Evolutionary conservation across 2,113 vertebrate genomes (phyloP).

Genomic region (Camelus dromedarius): DNA sequence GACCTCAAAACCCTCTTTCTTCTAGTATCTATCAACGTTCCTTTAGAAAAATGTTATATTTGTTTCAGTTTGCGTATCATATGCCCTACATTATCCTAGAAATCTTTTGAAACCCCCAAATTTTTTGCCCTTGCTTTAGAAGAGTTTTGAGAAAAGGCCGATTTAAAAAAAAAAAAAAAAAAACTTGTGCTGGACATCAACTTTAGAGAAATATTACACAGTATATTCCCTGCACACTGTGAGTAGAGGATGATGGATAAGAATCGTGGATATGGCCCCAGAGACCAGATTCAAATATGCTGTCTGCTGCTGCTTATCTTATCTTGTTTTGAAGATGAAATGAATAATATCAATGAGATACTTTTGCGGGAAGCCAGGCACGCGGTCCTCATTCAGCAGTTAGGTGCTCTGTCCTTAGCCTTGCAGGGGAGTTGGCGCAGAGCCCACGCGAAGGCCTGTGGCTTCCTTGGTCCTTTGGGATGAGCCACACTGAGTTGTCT

Average conservation of each 20-base stretch:
- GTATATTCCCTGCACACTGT: background rate
- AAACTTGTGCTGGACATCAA: background rate
- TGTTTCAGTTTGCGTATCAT: background rate
- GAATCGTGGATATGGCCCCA: background rate
- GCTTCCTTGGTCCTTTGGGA: background rate
- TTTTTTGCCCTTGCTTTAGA: slow-evolving; percentile 16
- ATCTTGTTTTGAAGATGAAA: background rate
- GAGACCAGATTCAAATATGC: background rate
- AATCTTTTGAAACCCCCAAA: slow-evolving; percentile 19
- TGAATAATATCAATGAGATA: background rate
- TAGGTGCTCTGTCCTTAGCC: background rate
- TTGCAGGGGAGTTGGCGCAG: background rate
- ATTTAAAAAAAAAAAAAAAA: background rate
- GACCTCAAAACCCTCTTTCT: background rate
- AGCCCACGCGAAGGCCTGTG: background rate
- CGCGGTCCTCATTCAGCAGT: background rate
- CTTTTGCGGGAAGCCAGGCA: background rate
- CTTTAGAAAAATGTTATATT: background rate
- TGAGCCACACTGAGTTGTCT: background rate
- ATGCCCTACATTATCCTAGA: background rate
- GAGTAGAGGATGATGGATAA: background rate
- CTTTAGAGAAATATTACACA: background rate
- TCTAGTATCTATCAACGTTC: background rate
- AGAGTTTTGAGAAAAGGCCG: background rate
- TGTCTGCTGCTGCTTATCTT: background rate